Base-by-base conservation (phyloP, 2,888 invertebrate species). In the Drosophila lacicola region DNA sequence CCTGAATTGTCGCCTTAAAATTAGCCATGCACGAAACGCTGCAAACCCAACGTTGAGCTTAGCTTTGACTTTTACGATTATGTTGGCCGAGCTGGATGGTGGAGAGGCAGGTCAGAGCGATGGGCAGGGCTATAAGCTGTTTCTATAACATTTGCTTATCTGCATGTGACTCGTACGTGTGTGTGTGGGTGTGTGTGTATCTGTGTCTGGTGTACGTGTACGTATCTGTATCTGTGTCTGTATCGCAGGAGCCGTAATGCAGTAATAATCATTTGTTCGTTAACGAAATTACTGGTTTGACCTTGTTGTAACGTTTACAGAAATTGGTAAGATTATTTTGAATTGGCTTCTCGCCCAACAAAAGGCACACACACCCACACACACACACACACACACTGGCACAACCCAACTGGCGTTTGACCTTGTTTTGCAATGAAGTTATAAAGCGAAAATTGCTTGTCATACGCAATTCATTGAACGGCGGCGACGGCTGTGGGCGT, bases 191-290 rank as follows among this genome's bases (percentile, higher is more conserved):
- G 34, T 41, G 50, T 44, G 65, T 34, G 25, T 29, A 37, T 53
- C 17, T 46, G 36, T 44, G 54, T 46, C 19, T 42, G 50, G 41
- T 49, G 61, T 49, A 19, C 33, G 33, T 21, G 39, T 62, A 17
- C 8, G 50, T 51, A 49, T 44, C 44, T 42, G 66, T 64, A 44
- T 62, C 47, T 8, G 50, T 51, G 45, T 44, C 44, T 42, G 66
- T 64, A 44, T 62, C 47, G 49, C 19, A 39, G 51, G 56, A 21
- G 41, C 58, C 54, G 60, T 81, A 79, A 84, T 84, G 82, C 80
- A 82, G 88, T 85, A 89, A 85, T 88, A 85, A 85, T 85, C 85
- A 89, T 85, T 85, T 85, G 85, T 89, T 74, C 80, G 78, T 78
- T 89, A 80, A 70, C 64, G 51, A 71, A 89, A 88, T 88, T 72